Evolutionary conservation across 30 jellyfish, hydroid and myxozoan genomes (phyloP), one percentile per base, ranked within the genome.

Genomic region (Morbakka virulenta): DNA sequence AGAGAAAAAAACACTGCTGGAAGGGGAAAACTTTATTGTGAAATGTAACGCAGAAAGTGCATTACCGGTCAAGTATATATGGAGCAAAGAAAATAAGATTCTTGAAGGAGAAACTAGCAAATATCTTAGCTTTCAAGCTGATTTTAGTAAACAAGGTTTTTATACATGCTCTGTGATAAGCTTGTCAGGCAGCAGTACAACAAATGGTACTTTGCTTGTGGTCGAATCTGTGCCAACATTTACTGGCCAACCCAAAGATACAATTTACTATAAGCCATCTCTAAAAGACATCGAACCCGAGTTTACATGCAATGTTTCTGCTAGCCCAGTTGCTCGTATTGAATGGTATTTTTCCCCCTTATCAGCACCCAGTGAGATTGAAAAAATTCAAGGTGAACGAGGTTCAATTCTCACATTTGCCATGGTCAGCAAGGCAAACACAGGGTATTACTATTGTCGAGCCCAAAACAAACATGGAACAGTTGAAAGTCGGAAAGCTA

Each of bases 361-460:
- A n/a, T n/a, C n/a, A n/a, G n/a, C n/a, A n/a, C n/a, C n/a, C n/a
- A 65, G 48, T 4, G 61, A 52, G 35, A 1, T 6, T 11, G 30
- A 23, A n/a, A 24, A 35, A 17, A 12, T 52, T 2, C 33, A 6
- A 31, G 62, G 35, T 61, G 72, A 27, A 6, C 12, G 67, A n/a
- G 30, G 35, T 26, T 27, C 34, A 65, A 30, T 74, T 3, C 31
- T 74, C 4, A 30, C 12, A 27, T 0, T 74, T 4, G 28, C 28
- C 9, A 74, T 51, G 32, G 65, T 65, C 12, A 74, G 65, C 49
- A 25, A 27, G 3, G 0, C 22, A 23, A 32, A 49, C 20, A 85
- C 77, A 2, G 92, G 92, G 25, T 13, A 2, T 20, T 80, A 80
- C 32, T 50, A 6, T 0, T 80, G 92, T 47, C 72, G 50, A 17